Conservation (phyloP, 2,797 vertebrate genomes). For the Catamblyrhynchus diadema region DNA sequence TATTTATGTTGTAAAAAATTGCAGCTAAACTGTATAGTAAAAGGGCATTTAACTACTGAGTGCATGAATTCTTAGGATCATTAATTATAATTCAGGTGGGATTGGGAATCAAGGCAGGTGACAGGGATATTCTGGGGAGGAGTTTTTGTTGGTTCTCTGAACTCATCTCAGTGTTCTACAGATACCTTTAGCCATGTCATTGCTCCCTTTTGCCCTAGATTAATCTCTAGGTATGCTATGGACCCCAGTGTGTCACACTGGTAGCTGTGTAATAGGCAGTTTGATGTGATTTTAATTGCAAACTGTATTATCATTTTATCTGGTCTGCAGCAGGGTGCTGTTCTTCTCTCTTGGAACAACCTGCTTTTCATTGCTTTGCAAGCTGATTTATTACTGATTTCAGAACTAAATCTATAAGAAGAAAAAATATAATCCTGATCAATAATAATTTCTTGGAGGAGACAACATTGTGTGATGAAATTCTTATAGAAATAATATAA, state of each 20-base stretch:
- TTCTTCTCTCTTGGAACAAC: not conserved
- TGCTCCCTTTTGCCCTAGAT: not conserved
- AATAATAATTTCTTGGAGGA: not conserved
- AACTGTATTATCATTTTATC: conserved; percentile 17
- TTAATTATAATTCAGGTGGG: not conserved
- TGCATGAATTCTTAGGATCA: not conserved
- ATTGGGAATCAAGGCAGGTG: accelerated
- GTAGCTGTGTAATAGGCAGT: conserved; percentile 3
- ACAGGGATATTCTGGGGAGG: not conserved
- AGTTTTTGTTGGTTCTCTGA: not conserved
- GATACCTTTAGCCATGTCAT: not conserved
- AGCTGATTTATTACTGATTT: not conserved
- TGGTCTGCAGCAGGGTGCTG: not conserved
- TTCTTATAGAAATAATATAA: not conserved
- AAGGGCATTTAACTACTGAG: not conserved
- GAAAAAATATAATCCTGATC: not conserved
- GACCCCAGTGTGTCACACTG: not conserved
- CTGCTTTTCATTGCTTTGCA: not conserved
- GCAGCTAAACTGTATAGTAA: not conserved
- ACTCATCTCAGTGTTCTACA: not conserved
- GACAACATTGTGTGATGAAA: not conserved
- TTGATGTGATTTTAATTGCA: not conserved
- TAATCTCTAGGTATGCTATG: not conserved
- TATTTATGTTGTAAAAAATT: not conserved
- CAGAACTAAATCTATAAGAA: not conserved